These are phyloP conservation scores for Sinonovacula constricta DNA, from an alignment of 1,140 invertebrate species.

Conservation along the genomic window DNA sequence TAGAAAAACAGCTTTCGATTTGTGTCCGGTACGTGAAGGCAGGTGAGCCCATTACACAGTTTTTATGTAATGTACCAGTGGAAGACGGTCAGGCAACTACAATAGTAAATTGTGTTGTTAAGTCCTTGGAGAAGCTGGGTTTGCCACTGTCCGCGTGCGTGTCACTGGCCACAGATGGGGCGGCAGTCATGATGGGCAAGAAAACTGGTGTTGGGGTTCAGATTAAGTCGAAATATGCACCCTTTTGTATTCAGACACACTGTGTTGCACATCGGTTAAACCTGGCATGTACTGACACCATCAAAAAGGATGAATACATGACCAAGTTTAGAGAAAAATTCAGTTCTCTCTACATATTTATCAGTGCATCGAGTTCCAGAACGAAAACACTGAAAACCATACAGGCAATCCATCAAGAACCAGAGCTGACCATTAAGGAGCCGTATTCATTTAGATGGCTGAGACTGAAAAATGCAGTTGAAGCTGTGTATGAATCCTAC, in stretches of 20 bases:
- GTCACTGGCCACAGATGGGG: slow-evolving; percentile 1
- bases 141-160: neutral
- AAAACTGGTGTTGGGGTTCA: neutral
- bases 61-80: slow-evolving; percentile 8
- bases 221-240: slow-evolving; percentile 12
- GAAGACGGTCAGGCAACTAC: neutral
- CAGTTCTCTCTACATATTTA: slow-evolving; percentile 28
- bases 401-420: slow-evolving; percentile 25
- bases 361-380: slow-evolving; percentile 8
- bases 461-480: slow-evolving; percentile 26
- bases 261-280: slow-evolving; percentile 13
- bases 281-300: slow-evolving; percentile 23
- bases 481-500: slow-evolving; percentile 18
- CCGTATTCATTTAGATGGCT: slow-evolving; percentile 26
- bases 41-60: neutral
- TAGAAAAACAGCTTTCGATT: neutral
- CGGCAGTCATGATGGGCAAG: slow-evolving; percentile 19
- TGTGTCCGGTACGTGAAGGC: slow-evolving; percentile 72
- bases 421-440: slow-evolving; percentile 29
- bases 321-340: slow-evolving; percentile 40
- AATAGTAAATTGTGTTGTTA: slow-evolving; percentile 3
- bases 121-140: neutral
- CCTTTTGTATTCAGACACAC: neutral
- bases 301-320: neutral
- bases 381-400: slow-evolving; percentile 3